These are phyloP conservation scores for Cataglyphis livida DNA, from an alignment of 2,888 invertebrate genomes.

Conservation along the genomic window DNA sequence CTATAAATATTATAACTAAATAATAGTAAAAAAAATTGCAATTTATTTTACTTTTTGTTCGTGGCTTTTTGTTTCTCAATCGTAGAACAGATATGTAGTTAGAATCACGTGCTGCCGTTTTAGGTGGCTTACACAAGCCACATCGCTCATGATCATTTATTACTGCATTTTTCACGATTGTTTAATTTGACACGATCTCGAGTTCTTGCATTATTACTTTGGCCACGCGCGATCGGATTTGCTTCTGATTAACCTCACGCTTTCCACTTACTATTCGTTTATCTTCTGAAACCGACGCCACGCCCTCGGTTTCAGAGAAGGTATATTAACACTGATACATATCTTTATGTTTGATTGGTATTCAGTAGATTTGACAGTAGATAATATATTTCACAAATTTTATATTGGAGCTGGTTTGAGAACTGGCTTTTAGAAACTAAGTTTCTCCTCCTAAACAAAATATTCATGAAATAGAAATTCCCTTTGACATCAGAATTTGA, in stretches of 20 bases:
- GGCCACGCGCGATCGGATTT: slow-evolving; percentile 37
- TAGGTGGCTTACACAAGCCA: neutral
- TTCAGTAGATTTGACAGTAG: slow-evolving; percentile 27
- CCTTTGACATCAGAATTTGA: slow-evolving; percentile 11
- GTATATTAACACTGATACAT: slow-evolving; percentile 29
- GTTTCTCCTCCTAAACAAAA: slow-evolving; percentile 31
- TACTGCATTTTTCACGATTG: neutral
- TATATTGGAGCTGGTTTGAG: neutral
- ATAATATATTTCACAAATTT: neutral
- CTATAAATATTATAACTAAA: neutral
- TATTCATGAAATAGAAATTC: slow-evolving; percentile 13
- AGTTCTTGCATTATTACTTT: slow-evolving; percentile 13
- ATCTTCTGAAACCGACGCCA: slow-evolving; percentile 53
- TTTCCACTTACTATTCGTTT: slow-evolving; percentile 68
- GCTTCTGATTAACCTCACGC: slow-evolving; percentile 63
- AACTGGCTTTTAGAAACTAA: slow-evolving; percentile 13
- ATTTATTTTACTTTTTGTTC: neutral
- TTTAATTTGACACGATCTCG: slow-evolving; percentile 13
- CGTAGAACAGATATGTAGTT: neutral
- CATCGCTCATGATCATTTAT: neutral
- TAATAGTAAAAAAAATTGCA: neutral
- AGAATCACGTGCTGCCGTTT: neutral
- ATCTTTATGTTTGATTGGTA: neutral
- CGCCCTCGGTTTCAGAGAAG: slow-evolving; percentile 49
- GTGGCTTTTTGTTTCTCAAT: neutral